phyloP scores from a whole-genome alignment of 1,140 invertebrate genomes.

The Xylocopa sonorina region DNA sequence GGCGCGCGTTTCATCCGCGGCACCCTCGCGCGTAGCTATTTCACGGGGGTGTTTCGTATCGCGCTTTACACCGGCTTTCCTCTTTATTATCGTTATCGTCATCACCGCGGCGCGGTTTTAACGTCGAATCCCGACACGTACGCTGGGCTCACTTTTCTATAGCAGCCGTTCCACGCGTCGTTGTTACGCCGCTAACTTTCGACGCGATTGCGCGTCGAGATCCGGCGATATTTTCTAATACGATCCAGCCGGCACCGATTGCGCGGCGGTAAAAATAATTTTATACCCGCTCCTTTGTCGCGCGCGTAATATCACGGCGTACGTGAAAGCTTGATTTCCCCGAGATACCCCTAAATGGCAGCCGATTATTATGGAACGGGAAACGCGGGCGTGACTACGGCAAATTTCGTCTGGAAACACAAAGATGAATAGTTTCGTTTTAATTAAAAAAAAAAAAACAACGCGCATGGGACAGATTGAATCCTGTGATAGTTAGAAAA shows the following conservation, averaged over 20 bases:
- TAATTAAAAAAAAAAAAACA: too few species aligned
- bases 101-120: slow-evolving; percentile 49
- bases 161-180: slow-evolving; percentile 27
- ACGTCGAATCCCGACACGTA: slow-evolving; percentile 45
- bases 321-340: background rate
- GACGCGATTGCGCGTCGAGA: slow-evolving; percentile 22
- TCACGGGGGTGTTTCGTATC: slow-evolving; percentile 6
- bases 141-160: slow-evolving; percentile 59
- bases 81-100: slow-evolving; percentile 67
- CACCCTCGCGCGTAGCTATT: slow-evolving; percentile 2
- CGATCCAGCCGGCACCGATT: background rate
- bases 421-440: too few species aligned
- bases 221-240: slow-evolving; percentile 40
- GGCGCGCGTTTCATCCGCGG: background rate
- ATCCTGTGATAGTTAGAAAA: too few species aligned
- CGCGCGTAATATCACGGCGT: too few species aligned
- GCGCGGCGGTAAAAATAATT: background rate
- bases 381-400: too few species aligned
- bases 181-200: slow-evolving; percentile 34
- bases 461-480: too few species aligned
- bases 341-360: background rate
- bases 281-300: background rate
- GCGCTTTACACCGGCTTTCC: background rate
- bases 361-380: background rate
- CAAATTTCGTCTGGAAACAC: too few species aligned